Conservation (phyloP, 1,140 invertebrate genomes). For the Neomicropteryx cornuta region DNA sequence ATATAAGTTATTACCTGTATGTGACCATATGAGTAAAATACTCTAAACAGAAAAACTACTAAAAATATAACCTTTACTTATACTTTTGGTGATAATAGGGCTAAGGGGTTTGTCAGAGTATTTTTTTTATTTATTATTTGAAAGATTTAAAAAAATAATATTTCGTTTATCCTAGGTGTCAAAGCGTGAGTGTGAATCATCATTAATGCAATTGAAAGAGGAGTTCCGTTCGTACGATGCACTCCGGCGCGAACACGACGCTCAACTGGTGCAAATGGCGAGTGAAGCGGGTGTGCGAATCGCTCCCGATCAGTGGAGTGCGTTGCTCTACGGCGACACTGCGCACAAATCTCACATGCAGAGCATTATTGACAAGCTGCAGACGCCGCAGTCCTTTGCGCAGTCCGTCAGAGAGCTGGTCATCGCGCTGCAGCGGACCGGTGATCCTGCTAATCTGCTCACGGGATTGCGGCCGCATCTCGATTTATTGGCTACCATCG, state of each 20-base stretch:
- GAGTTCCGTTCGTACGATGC: conserved; percentile 94
- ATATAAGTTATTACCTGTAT: no score
- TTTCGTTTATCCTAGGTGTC: conserved; percentile 56
- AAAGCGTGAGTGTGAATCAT: conserved; percentile 94
- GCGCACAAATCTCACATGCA: conserved; percentile 98
- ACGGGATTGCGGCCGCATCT: conserved; percentile 66
- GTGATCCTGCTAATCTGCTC: conserved; percentile 76
- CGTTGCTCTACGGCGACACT: conserved; percentile 89
- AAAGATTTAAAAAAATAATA: no score
- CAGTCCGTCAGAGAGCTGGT: conserved; percentile 87
- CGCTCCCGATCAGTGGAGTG: conserved; percentile 97
- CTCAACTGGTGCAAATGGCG: conserved; percentile 97
- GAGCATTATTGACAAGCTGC: conserved; percentile 91
- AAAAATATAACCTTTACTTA: no score
- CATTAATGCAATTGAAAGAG: conserved; percentile 96
- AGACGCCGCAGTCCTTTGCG: conserved; percentile 83
- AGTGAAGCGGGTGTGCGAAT: conserved; percentile 94
- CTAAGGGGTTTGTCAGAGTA: no score
- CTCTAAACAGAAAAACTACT: no score
- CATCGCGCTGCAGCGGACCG: conserved; percentile 82
- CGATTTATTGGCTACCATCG: conserved; percentile 77
- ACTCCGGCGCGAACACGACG: conserved; percentile 89
- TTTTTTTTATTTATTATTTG: no score
- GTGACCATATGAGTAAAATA: no score
- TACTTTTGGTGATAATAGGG: no score